Conservation (phyloP, 2,888 invertebrate species). For the Augiades crinisus region DNA sequence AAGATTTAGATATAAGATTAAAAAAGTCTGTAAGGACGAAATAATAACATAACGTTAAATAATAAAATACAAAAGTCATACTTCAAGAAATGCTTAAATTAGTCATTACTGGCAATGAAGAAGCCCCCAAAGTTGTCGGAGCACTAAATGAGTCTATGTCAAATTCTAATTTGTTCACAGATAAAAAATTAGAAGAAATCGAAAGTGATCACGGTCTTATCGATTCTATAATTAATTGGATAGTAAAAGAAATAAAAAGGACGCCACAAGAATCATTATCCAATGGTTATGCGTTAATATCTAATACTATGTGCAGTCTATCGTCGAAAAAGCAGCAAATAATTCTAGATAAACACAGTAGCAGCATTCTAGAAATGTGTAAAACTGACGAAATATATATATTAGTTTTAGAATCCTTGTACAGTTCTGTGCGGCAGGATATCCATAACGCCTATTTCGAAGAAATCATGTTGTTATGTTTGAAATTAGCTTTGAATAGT, state of each 20-base stretch:
- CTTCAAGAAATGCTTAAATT: conserved; percentile 66
- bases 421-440: conserved; percentile 67
- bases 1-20: conserved; percentile 60
- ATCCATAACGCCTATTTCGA: conserved; percentile 53
- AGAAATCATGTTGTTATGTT: conserved; percentile 55
- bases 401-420: conserved; percentile 74
- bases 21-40: no score
- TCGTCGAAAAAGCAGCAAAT: conserved; percentile 53
- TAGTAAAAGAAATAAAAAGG: conserved; percentile 50
- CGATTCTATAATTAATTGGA: conserved; percentile 60
- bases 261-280: conserved; percentile 44
- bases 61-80: conserved; percentile 65
- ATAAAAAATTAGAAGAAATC: conserved; percentile 60
- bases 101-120: conserved; percentile 45
- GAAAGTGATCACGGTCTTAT: conserved; percentile 69
- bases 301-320: conserved; percentile 59
- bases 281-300: conserved; percentile 56
- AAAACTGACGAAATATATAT: conserved; percentile 52
- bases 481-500: conserved; percentile 56
- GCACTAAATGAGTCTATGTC: conserved; percentile 59
- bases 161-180: conserved; percentile 51
- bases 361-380: conserved; percentile 48
- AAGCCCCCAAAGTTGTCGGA: conserved; percentile 55
- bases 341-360: conserved; percentile 50
- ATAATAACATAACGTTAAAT: no score